These are phyloP conservation scores for Bovichtus variegatus DNA, from an alignment of 2,797 vertebrate genomes.

Conservation along the genomic window DNA sequence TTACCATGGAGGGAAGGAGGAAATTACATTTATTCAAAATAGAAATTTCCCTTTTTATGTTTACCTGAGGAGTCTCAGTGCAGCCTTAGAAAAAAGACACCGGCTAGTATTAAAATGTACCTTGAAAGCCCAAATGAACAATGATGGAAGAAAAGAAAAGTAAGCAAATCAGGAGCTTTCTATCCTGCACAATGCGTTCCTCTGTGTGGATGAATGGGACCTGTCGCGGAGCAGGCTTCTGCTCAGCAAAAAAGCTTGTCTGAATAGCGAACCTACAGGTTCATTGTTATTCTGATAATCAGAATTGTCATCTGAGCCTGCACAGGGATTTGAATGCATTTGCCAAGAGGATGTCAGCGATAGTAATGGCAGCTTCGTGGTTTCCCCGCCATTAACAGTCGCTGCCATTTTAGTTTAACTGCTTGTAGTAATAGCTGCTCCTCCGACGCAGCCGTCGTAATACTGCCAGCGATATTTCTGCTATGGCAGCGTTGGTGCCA, in stretches of 20 bases:
- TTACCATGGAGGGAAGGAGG: constrained; percentile 33
- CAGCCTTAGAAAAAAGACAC: not conserved
- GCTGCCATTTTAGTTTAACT: constrained; percentile 74
- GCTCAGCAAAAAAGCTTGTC: constrained; percentile 8
- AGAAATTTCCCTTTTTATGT: constrained; percentile 4
- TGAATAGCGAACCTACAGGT: constrained; percentile 57
- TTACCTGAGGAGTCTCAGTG: not conserved
- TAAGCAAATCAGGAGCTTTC: constrained; percentile 51
- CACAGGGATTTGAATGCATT: constrained; percentile 53
- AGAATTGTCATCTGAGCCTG: constrained; percentile 57
- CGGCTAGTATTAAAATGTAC: constrained; percentile 19
- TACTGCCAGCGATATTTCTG: constrained; percentile 57
- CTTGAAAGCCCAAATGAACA: constrained; percentile 45
- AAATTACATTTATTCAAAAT: constrained; percentile 31
- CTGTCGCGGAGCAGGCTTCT: constrained; percentile 43
- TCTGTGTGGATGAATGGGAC: constrained; percentile 35
- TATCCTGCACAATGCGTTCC: constrained; percentile 30
- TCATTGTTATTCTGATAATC: constrained; percentile 69
- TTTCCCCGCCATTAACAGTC: constrained; percentile 62
- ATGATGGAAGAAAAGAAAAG: constrained; percentile 36
- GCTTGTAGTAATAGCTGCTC: constrained; percentile 66
- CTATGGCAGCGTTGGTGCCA: constrained; percentile 48
- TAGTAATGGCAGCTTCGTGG: constrained; percentile 48
- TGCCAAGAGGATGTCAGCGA: constrained; percentile 46
- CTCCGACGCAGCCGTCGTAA: constrained; percentile 14